Evolutionary conservation across 1,140 invertebrate genomes (phyloP).

Genomic region (Ceratina japonica): DNA sequence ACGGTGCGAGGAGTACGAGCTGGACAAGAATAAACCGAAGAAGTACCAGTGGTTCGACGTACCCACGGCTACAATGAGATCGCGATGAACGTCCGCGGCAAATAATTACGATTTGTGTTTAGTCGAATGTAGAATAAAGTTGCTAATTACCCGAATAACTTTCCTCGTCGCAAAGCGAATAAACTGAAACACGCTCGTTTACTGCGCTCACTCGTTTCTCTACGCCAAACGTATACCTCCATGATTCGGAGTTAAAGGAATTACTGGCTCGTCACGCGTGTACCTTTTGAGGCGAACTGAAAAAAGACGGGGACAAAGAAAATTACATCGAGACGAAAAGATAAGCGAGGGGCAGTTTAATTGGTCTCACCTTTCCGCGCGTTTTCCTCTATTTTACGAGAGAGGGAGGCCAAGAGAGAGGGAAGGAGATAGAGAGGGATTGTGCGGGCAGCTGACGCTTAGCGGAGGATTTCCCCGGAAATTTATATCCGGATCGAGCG

Average conservation of each 20-base stretch:
- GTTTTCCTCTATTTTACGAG: constrained; percentile 50
- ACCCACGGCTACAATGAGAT: constrained; percentile 70
- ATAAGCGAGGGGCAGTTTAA: constrained; percentile 50
- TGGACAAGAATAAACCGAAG: constrained; percentile 77
- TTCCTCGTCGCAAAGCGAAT: not conserved
- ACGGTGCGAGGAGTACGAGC: constrained; percentile 80
- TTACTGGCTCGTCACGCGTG: not conserved
- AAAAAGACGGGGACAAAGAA: not conserved
- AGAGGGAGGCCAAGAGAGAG: constrained; percentile 28
- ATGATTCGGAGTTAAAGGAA: constrained; percentile 14
- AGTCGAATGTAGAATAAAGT: constrained; percentile 35
- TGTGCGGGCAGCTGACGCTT: constrained; percentile 62
- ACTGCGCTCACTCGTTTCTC: too few species aligned
- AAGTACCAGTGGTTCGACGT: constrained; percentile 83
- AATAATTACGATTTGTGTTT: constrained; percentile 5
- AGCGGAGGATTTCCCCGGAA: constrained; percentile 61
- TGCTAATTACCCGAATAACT: not conserved
- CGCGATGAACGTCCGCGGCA: constrained; percentile 1
- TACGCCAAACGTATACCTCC: not conserved
- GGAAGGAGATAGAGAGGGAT: too few species aligned
- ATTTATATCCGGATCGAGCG: constrained; percentile 64
- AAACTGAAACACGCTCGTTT: not conserved
- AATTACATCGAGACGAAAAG: constrained; percentile 4
- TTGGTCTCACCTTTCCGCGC: constrained; percentile 45
- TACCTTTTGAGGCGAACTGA: not conserved